Conservation (phyloP, 2,113 vertebrate species). For the Atherinomorus stipes region DNA sequence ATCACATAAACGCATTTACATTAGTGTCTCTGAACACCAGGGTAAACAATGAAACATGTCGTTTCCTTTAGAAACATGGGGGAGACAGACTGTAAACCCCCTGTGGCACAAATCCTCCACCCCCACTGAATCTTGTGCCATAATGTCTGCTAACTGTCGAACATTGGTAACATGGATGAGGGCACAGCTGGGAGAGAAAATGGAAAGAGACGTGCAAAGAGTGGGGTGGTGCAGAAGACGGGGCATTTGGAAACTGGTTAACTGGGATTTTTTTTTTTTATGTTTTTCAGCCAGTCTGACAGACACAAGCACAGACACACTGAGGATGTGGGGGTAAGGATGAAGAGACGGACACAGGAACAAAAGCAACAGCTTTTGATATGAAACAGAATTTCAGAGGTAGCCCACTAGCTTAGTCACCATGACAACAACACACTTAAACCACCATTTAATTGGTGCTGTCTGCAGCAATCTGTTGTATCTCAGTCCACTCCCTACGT, state of each 20-base stretch:
- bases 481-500: conserved; percentile 61
- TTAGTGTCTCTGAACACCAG: conserved; percentile 37
- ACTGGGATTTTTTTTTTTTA: conserved; percentile 16
- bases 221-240: conserved; percentile 22
- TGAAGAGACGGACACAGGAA: conserved; percentile 50
- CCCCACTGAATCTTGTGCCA: conserved; percentile 58
- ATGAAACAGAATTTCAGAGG: conserved; percentile 77
- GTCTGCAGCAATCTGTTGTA: conserved; percentile 72
- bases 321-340: conserved; percentile 49
- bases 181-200: conserved; percentile 68
- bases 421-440: conserved; percentile 82
- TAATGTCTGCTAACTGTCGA: conserved; percentile 63
- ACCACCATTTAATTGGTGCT: conserved; percentile 78
- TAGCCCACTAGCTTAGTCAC: conserved; percentile 72
- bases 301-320: conserved; percentile 11
- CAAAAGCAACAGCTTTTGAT: conserved; percentile 69
- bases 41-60: conserved; percentile 50
- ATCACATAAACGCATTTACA: conserved; percentile 61
- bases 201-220: conserved; percentile 42
- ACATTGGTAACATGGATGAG: conserved; percentile 63
- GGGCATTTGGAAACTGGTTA: conserved; percentile 36
- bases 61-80: conserved; percentile 50
- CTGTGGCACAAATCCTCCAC: conserved; percentile 58
- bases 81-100: conserved; percentile 55
- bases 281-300: conserved; percentile 16